Evolutionary conservation across 2,888 invertebrate genomes (phyloP).

Genomic region (Uropetala carovei): DNA sequence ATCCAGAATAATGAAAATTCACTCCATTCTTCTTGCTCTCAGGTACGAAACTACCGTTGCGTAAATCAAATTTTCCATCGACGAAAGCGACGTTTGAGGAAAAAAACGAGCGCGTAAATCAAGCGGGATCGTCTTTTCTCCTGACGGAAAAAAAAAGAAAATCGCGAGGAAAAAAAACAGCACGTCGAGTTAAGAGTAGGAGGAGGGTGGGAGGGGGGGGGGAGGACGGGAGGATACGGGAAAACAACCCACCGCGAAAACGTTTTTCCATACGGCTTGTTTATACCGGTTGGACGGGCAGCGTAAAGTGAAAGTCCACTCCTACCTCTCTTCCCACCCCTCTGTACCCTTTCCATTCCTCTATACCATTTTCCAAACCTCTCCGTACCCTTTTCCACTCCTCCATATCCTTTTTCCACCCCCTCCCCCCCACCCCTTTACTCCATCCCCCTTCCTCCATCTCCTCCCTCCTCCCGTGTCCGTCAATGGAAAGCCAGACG

Average conservation of each 20-base stretch:
- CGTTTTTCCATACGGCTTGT: constrained; percentile 7
- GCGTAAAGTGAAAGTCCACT: background rate
- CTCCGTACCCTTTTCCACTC: no score
- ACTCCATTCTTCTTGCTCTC: background rate
- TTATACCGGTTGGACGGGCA: background rate
- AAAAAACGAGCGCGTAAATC: background rate
- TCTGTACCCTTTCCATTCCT: no score
- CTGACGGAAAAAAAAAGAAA: background rate
- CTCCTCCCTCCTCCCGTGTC: background rate
- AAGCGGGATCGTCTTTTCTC: constrained; percentile 24
- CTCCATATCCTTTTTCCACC: background rate
- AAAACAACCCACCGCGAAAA: background rate
- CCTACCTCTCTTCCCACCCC: no score
- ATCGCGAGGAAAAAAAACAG: background rate
- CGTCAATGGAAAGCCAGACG: background rate
- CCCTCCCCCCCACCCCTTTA: background rate
- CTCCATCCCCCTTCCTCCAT: background rate
- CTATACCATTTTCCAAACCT: background rate
- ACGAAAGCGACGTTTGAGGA: background rate
- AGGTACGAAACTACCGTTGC: constrained; percentile 25
- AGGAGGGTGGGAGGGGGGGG: background rate
- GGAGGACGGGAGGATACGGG: background rate
- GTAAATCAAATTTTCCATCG: constrained; percentile 33
- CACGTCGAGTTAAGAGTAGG: background rate
- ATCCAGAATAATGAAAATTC: constrained; percentile 28